A percentile compares a stretch with the other conserved stretches of the same genome.
phyloP scores from a whole-genome alignment of 2,888 invertebrate species.

The Folsomia manolachei region DNA sequence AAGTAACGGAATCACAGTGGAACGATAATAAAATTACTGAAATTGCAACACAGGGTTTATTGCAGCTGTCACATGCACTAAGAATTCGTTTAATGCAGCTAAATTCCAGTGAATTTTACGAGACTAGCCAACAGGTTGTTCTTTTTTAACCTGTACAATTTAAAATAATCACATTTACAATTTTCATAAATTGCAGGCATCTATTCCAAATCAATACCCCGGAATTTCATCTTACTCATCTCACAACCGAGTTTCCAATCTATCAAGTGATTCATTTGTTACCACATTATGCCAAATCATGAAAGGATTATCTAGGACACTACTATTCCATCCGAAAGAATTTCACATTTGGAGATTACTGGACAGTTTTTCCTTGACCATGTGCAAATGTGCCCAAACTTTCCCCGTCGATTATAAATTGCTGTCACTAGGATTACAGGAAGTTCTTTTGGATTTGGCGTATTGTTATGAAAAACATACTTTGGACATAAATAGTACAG shows the following conservation, averaged over 20 bases:
- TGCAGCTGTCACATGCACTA: slow-evolving; percentile 34
- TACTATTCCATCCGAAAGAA: slow-evolving; percentile 36
- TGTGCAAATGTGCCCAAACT: slow-evolving; percentile 35
- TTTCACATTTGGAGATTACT: slow-evolving; percentile 39
- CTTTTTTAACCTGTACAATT: too few relatives aligned
- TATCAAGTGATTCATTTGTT: slow-evolving; percentile 33
- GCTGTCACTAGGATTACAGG: slow-evolving; percentile 39
- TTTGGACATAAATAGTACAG: slow-evolving; percentile 15
- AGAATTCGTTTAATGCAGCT: slow-evolving; percentile 35
- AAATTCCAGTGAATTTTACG: slow-evolving; percentile 38
- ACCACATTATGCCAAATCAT: slow-evolving; percentile 37
- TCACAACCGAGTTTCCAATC: not conserved
- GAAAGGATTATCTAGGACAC: slow-evolving; percentile 38
- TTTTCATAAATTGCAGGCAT: not conserved
- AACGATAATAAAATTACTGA: slow-evolving; percentile 35
- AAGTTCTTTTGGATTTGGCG: slow-evolving; percentile 36
- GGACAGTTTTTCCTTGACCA: slow-evolving; percentile 33
- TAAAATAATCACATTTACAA: too few relatives aligned
- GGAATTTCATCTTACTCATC: not conserved
- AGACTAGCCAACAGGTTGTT: slow-evolving; percentile 8
- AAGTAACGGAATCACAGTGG: slow-evolving; percentile 42
- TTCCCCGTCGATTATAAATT: slow-evolving; percentile 43
- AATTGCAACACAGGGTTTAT: slow-evolving; percentile 35
- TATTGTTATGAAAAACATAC: slow-evolving; percentile 34
- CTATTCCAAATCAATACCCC: not conserved